These are phyloP conservation scores for Phainopepla nitens DNA, from an alignment of 2,113 vertebrate genomes.

Conservation along the genomic window DNA sequence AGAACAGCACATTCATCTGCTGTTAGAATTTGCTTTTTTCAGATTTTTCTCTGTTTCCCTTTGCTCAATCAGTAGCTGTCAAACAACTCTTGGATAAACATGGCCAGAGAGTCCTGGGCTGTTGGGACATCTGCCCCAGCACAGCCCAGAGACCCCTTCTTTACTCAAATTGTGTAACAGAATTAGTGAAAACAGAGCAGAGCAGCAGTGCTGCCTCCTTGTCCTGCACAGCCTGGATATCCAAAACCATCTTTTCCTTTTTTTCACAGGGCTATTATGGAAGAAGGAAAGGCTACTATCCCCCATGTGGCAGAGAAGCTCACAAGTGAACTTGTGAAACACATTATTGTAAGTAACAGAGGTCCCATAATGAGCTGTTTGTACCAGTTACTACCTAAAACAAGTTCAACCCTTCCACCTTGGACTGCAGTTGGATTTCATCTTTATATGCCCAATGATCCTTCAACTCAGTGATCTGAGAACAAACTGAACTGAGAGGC, in stretches of 20 bases:
- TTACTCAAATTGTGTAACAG: background rate
- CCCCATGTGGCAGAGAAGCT: slow-evolving; percentile 64
- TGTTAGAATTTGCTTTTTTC: background rate
- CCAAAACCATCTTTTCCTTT: background rate
- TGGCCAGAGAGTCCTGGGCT: background rate
- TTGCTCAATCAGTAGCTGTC: background rate
- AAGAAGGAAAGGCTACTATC: slow-evolving; percentile 61
- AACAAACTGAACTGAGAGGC: background rate
- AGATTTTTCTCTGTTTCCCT: background rate
- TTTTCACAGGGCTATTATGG: slow-evolving; percentile 39
- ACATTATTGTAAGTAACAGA: slow-evolving; percentile 63
- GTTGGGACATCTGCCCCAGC: background rate
- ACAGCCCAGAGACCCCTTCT: background rate
- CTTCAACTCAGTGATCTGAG: background rate
- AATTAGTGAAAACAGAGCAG: background rate
- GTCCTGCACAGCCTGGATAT: accelerated
- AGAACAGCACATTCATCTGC: background rate
- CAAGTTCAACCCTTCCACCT: background rate
- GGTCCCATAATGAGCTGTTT: background rate
- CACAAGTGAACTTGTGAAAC: slow-evolving; percentile 65
- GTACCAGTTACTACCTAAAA: background rate
- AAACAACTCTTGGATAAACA: background rate
- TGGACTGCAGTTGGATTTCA: background rate
- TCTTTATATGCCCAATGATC: background rate
- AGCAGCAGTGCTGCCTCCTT: background rate